A percentile compares a stretch with the other conserved stretches of the same genome.
phyloP scores from a whole-genome alignment of 1,140 invertebrate species.

The Tyrophagus putrescentiae region DNA sequence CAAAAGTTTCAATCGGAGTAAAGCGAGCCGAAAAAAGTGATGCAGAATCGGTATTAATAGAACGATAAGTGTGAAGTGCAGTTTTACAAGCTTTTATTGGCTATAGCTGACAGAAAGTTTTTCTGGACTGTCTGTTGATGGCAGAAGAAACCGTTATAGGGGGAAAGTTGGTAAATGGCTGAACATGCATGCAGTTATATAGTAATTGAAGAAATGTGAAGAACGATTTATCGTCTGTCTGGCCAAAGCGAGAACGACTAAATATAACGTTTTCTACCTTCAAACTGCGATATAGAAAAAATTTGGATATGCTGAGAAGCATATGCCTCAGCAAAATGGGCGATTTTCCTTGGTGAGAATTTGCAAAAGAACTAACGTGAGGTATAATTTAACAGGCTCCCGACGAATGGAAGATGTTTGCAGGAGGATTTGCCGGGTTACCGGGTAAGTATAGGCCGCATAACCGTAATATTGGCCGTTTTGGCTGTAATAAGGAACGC shows the following conservation, averaged over 20 bases:
- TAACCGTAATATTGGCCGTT: slow-evolving; percentile 8
- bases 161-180: too few species aligned
- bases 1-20: too few species aligned
- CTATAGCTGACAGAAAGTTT: too few species aligned
- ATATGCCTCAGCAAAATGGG: not conserved
- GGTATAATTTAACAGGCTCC: not conserved
- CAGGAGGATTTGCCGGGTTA: too few species aligned
- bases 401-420: not conserved
- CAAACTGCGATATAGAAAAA: not conserved
- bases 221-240: not conserved
- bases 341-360: not conserved
- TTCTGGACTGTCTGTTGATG: too few species aligned
- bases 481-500: not conserved
- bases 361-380: not conserved
- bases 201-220: not conserved
- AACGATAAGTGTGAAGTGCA: too few species aligned
- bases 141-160: too few species aligned
- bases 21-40: too few species aligned
- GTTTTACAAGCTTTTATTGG: too few species aligned
- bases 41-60: too few species aligned
- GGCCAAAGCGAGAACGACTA: not conserved
- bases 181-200: too few species aligned
- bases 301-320: not conserved
- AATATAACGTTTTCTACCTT: not conserved
- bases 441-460: not conserved